Percentiles rank a stretch among this genome's conserved stretches.
Conservation (phyloP, 2,113 vertebrate species). For the Ahaetulla prasina region DNA sequence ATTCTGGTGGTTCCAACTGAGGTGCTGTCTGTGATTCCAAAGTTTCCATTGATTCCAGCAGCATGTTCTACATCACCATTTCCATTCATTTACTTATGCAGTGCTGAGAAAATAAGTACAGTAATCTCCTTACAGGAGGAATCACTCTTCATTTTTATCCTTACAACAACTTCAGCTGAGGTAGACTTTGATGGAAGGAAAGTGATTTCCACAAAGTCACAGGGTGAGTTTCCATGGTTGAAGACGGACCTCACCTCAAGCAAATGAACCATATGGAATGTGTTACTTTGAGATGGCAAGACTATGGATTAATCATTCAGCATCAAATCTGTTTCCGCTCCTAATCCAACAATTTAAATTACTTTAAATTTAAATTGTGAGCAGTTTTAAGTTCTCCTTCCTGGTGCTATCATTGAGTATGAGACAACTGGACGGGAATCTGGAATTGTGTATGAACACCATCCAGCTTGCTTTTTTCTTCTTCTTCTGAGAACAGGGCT, state of each 20-base stretch:
- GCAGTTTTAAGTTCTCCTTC: neutral
- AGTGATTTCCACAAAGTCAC: neutral
- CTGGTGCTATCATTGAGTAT: neutral
- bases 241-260: neutral
- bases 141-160: neutral
- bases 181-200: neutral
- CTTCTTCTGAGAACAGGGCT: neutral
- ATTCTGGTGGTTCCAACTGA: neutral
- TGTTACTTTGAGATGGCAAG: neutral
- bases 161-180: neutral
- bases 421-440: neutral
- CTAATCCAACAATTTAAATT: neutral
- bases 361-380: neutral
- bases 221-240: neutral
- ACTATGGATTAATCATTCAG: neutral
- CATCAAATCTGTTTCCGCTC: neutral
- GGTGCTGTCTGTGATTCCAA: neutral
- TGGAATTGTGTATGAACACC: neutral
- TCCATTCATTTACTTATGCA: neutral
- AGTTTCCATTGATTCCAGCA: neutral
- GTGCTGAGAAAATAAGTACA: neutral
- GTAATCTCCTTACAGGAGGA: neutral
- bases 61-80: neutral
- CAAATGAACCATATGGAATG: no score
- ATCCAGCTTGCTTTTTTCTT: neutral